Evolutionary conservation across 2,113 vertebrate genomes (phyloP).

Genomic region (Prunella himalayana): DNA sequence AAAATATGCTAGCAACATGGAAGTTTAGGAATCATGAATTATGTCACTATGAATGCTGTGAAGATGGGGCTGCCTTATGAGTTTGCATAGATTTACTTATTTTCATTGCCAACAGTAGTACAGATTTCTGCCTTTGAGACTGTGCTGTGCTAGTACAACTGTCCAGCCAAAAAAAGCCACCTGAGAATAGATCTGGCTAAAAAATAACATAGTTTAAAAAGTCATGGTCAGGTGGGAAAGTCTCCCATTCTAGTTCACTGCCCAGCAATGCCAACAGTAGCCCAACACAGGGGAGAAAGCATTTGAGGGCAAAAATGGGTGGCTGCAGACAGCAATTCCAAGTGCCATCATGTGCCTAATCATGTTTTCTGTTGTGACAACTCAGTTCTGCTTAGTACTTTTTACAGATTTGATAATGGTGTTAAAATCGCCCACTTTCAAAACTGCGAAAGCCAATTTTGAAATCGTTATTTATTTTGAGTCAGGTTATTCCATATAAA

Average conservation of each 20-base stretch:
- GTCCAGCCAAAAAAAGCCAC: background rate
- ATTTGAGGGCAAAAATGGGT: background rate
- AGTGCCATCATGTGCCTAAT: background rate
- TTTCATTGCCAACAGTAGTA: background rate
- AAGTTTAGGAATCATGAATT: background rate
- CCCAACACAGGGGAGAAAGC: background rate
- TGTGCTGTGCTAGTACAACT: background rate
- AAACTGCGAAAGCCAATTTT: background rate
- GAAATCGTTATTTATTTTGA: background rate
- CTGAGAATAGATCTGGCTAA: background rate
- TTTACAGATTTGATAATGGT: background rate
- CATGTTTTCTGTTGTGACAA: background rate
- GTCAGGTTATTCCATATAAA: background rate
- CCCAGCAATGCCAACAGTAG: background rate
- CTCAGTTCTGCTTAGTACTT: background rate
- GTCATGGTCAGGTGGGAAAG: background rate
- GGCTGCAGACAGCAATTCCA: background rate
- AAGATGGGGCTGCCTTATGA: background rate
- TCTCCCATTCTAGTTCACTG: background rate
- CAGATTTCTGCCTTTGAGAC: background rate
- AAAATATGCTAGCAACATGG: background rate
- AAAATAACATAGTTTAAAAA: background rate
- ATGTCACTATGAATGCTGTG: background rate
- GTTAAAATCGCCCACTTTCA: background rate
- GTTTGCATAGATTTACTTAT: background rate